Base-by-base conservation (phyloP, 2,797 vertebrate genomes). In the Limnodromus scolopaceus region DNA sequence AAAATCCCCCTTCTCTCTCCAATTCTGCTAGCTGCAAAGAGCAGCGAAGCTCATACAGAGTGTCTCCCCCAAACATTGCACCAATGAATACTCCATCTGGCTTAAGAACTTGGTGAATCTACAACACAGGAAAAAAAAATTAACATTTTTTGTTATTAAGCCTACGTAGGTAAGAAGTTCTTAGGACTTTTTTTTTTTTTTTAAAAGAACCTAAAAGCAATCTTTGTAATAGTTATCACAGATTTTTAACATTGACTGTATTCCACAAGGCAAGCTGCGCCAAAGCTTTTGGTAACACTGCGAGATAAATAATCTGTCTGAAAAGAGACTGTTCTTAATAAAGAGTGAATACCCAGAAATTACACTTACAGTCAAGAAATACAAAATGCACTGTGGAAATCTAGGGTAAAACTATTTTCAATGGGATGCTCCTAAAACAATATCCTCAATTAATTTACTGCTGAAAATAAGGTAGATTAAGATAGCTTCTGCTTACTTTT, bases 1-100 rank as follows among this genome's bases (percentile, higher is more conserved):
- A 98, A 97, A 99, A 99, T 0, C 99, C 99, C 2, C 99, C 99
- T 97, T 99, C 99, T 60, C 99, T 97, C 98, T 99, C 99, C 2
- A 98, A 97, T 97, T 99, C 99, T 0, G 99, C 99, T 51, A 99
- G 98, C 97, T 99, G 99, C 80, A 99, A 98, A 2, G 99, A 99
- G 88, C 99, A 99, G 32, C 99, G 98, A 92, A 99, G 98, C 97
- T 99, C 99, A 55, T 98, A 99, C 20, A 99, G 98, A 0, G 99
- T 99, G 79, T 99, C 99, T 0, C 99, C 99, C 9, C 99, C 99
- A 27, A 98, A 97, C 99, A 99, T 99, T 2, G 99, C 99, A 6
- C 99, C 99, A 55, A 99, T 98, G 95, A 99, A 99, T 13, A 98
- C 99, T 3, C 99, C 99, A 57, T 99, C 98, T 0, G 99, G 98